Conservation (phyloP, 1,140 invertebrate genomes). For the Solenopsis fugax region DNA sequence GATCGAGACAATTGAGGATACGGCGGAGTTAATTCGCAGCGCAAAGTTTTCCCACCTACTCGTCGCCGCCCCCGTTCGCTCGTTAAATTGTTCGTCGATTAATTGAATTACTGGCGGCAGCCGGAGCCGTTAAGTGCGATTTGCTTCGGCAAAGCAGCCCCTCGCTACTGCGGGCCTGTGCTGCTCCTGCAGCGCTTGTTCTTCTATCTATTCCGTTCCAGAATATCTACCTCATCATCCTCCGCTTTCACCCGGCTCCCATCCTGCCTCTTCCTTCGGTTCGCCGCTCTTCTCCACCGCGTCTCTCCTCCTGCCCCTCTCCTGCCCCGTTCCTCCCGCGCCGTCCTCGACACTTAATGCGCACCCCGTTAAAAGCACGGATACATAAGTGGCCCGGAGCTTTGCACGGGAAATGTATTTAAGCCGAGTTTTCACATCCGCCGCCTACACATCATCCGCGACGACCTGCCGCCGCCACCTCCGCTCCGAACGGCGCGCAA, state of each 20-base stretch:
- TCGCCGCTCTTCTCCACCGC: constrained; percentile 19
- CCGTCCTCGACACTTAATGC: constrained; percentile 30
- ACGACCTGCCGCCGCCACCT: not conserved
- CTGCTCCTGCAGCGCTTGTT: constrained; percentile 22
- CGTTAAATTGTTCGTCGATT: constrained; percentile 66
- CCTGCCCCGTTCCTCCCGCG: not conserved
- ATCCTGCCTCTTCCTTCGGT: constrained; percentile 27
- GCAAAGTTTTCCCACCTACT: constrained; percentile 53
- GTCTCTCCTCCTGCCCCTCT: not conserved
- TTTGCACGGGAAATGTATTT: constrained; percentile 58
- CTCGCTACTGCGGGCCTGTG: not conserved
- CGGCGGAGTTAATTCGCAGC: constrained; percentile 41
- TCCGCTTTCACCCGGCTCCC: not conserved
- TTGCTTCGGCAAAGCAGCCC: constrained; percentile 38
- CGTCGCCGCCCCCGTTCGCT: constrained; percentile 25
- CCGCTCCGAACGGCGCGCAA: constrained; percentile 7
- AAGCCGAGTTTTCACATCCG: constrained; percentile 59
- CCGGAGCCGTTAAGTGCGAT: constrained; percentile 58
- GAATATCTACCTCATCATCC: constrained; percentile 33
- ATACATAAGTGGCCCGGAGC: constrained; percentile 50
- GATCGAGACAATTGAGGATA: constrained; percentile 56
- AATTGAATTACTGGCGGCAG: constrained; percentile 65
- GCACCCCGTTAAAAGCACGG: constrained; percentile 47
- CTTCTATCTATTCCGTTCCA: not conserved
- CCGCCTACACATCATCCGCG: constrained; percentile 1